These are phyloP conservation scores for Hemibagrus guttatus DNA, from an alignment of 2,797 vertebrate genomes.

Conservation along the genomic window DNA sequence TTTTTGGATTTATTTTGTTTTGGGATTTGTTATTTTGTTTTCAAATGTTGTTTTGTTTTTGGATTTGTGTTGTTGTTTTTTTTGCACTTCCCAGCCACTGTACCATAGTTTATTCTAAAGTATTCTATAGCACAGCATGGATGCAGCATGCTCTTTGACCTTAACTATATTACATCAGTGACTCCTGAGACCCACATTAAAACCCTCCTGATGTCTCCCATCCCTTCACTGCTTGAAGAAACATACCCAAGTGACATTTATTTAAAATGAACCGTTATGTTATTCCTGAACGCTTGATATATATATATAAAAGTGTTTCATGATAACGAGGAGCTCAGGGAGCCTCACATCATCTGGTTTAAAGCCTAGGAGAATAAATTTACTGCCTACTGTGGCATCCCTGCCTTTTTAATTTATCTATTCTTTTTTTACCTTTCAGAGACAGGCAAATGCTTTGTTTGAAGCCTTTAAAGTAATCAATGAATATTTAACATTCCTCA, in stretches of 20 bases:
- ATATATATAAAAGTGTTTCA: conserved; percentile 24
- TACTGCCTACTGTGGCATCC: conserved; percentile 41
- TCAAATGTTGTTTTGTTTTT: too few relatives aligned
- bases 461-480: conserved; percentile 48
- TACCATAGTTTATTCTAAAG: too few relatives aligned
- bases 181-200: background rate
- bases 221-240: background rate
- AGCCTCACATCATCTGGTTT: conserved; percentile 48
- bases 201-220: background rate
- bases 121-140: background rate
- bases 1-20: too few relatives aligned
- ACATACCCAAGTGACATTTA: background rate
- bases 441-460: conserved; percentile 47
- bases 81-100: too few relatives aligned
- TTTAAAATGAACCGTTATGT: conserved; percentile 42
- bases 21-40: too few relatives aligned
- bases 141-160: background rate
- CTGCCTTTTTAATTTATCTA: conserved; percentile 21
- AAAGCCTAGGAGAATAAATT: conserved; percentile 36
- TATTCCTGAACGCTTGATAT: conserved; percentile 29
- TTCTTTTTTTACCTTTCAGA: conserved; percentile 41
- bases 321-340: conserved; percentile 50
- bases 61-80: too few relatives aligned
- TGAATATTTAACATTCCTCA: conserved; percentile 56
- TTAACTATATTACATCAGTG: conserved; percentile 18